Conservation (phyloP, 2,888 invertebrate genomes). For the Pheosia gnoma region DNA sequence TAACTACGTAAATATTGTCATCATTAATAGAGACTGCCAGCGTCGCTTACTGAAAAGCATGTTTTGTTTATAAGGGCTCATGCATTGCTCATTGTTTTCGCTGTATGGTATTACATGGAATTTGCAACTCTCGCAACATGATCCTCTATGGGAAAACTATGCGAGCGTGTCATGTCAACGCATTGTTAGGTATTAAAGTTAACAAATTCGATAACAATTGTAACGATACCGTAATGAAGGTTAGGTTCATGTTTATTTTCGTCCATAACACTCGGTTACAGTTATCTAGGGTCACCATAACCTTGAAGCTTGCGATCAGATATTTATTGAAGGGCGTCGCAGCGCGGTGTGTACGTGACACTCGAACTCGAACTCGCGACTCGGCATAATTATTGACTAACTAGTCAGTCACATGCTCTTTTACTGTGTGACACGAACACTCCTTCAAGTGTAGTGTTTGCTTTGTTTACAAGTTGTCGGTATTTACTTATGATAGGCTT, state of each 20-base stretch:
- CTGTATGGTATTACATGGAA: neutral
- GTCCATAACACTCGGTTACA: neutral
- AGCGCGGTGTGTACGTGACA: slow-evolving; percentile 29
- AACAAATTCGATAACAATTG: slow-evolving; percentile 11
- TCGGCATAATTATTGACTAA: slow-evolving; percentile 41
- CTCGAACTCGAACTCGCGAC: slow-evolving; percentile 23
- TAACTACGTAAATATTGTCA: too few relatives aligned
- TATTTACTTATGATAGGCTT: neutral
- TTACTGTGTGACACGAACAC: slow-evolving; percentile 51
- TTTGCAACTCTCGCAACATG: neutral
- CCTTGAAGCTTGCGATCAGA: slow-evolving; percentile 11
- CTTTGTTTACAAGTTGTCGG: neutral
- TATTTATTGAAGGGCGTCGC: slow-evolving; percentile 30
- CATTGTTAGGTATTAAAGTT: slow-evolving; percentile 5
- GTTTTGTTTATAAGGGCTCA: too few relatives aligned
- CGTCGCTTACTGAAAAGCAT: too few relatives aligned
- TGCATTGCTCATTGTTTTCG: neutral
- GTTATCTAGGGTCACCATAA: slow-evolving; percentile 3
- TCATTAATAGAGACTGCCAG: too few relatives aligned
- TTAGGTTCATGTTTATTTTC: slow-evolving; percentile 4
- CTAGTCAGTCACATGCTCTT: slow-evolving; percentile 57
- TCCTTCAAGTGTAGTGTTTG: slow-evolving; percentile 18
- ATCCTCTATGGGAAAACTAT: neutral
- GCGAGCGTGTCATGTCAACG: neutral
- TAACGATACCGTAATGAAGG: neutral